Evolutionary conservation across 2,113 vertebrate genomes (phyloP), one percentile per base, ranked within the genome.

Genomic region (Todiramphus saurophagus): DNA sequence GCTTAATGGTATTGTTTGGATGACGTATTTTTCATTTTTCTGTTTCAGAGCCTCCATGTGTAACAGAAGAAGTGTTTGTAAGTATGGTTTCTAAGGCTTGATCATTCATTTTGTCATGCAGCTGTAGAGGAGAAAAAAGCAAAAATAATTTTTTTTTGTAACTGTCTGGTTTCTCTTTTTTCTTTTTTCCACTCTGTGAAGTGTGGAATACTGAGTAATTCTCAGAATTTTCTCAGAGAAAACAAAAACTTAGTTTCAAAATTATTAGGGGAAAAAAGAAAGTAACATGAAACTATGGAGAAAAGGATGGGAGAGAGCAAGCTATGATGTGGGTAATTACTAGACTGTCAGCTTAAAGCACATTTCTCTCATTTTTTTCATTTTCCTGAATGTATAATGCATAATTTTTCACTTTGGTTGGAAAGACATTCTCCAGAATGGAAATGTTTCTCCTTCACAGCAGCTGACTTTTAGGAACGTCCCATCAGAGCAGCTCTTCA

Each of bases 31-130:
- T 94, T 96, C 77, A 63, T 97, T 76, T 98, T 16, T 96, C 24
- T 95, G 72, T 98, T 98, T 91, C 97, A 99, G 99, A 98, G 63
- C 98, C 98, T 69, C 98, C 98, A 11, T 67, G 91, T 92, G 96
- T 99, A 84, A 98, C 98, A 89, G 98, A 98, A 95, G 98, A 97
- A 70, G 98, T 97, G 89, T 98, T 99, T 95, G 99, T 99, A 97
- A 99, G 99, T 99, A 97, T 58, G 23, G 43, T 89, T 74, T 96
- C n/a, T 78, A 93, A 41, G 50, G n/a, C 28, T 78, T 66, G 20
- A 43, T 83, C 46, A 5, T 66, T 79, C 30, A 46, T 76, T 66
- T 67, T 67, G 16, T 35, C 27, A 9, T 85, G 23, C 24, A 77
- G 13, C 33, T 60, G 50, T 43, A 88, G 56, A 87, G 41, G 46